Percentiles rank a stretch among this genome's conserved stretches.
phyloP scores from a whole-genome alignment of 2,888 invertebrate genomes.

The Drosophila falleni region DNA sequence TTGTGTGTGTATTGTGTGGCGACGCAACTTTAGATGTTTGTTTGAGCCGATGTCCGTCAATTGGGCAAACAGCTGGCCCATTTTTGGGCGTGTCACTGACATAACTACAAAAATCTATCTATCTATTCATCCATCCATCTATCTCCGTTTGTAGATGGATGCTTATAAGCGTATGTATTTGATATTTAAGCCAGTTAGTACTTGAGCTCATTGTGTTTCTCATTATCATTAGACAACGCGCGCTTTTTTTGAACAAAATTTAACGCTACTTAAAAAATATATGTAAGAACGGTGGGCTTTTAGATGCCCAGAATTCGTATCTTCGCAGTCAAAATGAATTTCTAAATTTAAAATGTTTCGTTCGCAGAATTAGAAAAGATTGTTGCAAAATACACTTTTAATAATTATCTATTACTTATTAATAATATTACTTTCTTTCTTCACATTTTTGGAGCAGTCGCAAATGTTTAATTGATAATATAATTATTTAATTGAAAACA shows the following conservation, averaged over 20 bases:
- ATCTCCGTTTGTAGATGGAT: not conserved
- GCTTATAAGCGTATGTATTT: not conserved
- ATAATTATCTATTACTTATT: no score
- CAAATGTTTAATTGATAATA: no score
- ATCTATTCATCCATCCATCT: constrained; percentile 2
- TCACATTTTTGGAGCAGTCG: no score
- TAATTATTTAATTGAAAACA: no score
- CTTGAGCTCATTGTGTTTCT: constrained; percentile 48
- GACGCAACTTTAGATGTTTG: constrained; percentile 59
- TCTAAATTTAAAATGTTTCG: no score
- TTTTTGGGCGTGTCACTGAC: constrained; percentile 60
- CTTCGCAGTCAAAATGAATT: no score
- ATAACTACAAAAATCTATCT: constrained; percentile 11
- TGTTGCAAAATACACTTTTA: no score
- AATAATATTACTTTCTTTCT: no score
- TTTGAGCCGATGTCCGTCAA: constrained; percentile 57
- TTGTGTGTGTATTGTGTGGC: constrained; percentile 23
- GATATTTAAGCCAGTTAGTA: constrained; percentile 40
- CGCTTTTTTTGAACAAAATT: constrained; percentile 43
- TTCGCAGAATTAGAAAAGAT: no score
- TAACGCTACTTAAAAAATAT: constrained; percentile 30
- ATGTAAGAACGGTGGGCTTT: not conserved
- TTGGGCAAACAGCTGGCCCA: constrained; percentile 63
- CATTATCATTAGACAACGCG: constrained; percentile 59
- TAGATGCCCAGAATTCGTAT: not conserved